These are phyloP conservation scores for Fregetta grallaria DNA, from an alignment of 2,113 vertebrate species.

Conservation along the genomic window DNA sequence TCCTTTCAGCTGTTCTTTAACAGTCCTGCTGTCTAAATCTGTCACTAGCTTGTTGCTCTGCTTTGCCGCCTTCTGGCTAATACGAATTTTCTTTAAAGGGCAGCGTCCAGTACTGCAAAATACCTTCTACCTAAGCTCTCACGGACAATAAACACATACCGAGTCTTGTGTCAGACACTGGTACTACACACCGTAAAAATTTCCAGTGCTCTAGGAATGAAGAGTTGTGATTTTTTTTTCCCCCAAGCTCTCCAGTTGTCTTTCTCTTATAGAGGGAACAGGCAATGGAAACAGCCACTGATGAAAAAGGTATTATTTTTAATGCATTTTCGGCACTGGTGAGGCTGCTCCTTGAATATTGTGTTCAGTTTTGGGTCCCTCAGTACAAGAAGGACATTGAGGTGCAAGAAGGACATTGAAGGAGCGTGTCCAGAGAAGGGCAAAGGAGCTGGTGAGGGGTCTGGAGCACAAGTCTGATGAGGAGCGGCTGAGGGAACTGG, in stretches of 20 bases:
- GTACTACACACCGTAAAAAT: background rate
- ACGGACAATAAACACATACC: background rate
- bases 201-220: background rate
- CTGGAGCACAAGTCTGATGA: no score
- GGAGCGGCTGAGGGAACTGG: no score
- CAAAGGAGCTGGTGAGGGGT: no score
- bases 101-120: background rate
- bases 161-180: background rate
- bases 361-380: no score
- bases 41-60: background rate
- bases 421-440: no score
- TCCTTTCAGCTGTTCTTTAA: slow-evolving; percentile 23
- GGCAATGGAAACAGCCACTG: background rate
- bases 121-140: background rate
- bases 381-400: no score
- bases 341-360: no score
- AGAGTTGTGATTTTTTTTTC: background rate
- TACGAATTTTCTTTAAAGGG: background rate
- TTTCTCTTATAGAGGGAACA: background rate
- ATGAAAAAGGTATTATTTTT: background rate
- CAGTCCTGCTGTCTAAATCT: background rate
- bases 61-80: background rate
- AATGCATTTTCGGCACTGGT: background rate
- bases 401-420: no score
- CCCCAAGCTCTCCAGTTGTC: background rate